phyloP scores from a whole-genome alignment of 2,797 vertebrate species.

The Lepus oiostolus region DNA sequence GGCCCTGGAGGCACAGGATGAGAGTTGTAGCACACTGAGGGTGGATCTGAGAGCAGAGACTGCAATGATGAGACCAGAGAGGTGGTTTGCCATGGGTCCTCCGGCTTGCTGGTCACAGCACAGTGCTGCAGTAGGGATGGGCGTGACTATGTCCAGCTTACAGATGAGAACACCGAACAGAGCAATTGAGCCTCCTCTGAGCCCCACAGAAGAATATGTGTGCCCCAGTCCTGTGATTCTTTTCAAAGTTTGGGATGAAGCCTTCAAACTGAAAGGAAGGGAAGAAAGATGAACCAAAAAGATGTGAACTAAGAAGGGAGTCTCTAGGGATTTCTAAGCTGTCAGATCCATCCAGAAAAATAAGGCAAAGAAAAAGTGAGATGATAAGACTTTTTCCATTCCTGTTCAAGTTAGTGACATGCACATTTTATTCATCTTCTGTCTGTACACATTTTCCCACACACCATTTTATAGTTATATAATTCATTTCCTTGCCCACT shows the following conservation, averaged over 20 bases:
- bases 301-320: slow-evolving; percentile 46
- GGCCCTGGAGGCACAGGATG: background rate
- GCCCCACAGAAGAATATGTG: background rate
- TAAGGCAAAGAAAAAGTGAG: slow-evolving; percentile 63
- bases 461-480: slow-evolving; percentile 55
- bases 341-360: slow-evolving; percentile 62
- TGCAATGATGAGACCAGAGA: background rate
- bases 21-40: background rate
- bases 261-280: slow-evolving; percentile 54
- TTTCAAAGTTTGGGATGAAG: background rate
- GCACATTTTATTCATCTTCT: slow-evolving; percentile 52
- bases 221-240: background rate
- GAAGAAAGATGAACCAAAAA: slow-evolving; percentile 51
- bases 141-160: background rate
- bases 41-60: background rate
- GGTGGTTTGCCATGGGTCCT: background rate
- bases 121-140: background rate
- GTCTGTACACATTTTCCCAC: slow-evolving; percentile 68
- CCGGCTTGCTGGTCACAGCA: too few relatives aligned
- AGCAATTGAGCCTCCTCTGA: background rate
- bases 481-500: slow-evolving; percentile 71
- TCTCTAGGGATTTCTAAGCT: slow-evolving; percentile 54
- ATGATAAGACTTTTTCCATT: slow-evolving; percentile 8
- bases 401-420: slow-evolving; percentile 67
- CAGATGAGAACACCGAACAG: background rate